A percentile compares a stretch with the other conserved stretches of the same genome.
phyloP scores from a whole-genome alignment of 2,888 invertebrate genomes.

The Rhagonycha fulva region DNA sequence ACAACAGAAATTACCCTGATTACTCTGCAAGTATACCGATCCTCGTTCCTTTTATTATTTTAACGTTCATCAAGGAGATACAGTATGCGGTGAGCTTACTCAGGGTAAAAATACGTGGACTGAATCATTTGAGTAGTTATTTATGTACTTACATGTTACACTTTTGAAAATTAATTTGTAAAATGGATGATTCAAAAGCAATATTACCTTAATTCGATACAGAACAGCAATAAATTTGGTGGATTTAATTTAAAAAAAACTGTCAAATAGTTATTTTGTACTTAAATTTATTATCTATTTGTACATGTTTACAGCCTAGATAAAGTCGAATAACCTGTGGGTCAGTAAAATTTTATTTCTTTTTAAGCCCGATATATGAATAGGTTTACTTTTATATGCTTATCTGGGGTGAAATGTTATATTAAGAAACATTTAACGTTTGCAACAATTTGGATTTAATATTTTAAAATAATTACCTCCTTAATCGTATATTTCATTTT shows the following conservation, averaged over 20 bases:
- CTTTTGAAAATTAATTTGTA: neutral
- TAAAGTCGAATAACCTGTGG: conserved; percentile 21
- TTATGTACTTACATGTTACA: neutral
- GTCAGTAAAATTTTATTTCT: conserved; percentile 24
- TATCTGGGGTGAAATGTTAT: neutral
- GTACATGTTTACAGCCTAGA: conserved; percentile 25
- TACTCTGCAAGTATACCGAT: neutral
- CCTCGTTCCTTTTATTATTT: neutral
- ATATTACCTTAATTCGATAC: neutral
- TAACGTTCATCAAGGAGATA: neutral
- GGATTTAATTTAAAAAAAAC: conserved; percentile 15
- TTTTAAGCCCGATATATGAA: conserved; percentile 21
- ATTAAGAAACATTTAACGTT: neutral
- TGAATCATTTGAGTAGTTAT: neutral
- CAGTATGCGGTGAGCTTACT: neutral
- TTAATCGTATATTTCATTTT: neutral
- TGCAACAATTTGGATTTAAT: neutral
- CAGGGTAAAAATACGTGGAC: neutral
- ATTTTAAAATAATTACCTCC: neutral
- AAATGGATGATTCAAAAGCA: neutral
- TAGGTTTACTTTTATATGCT: conserved; percentile 13
- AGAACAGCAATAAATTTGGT: neutral
- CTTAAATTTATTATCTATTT: conserved; percentile 30
- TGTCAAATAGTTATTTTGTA: conserved; percentile 25
- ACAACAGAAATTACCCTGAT: no score